Evolutionary conservation across 1,140 invertebrate species (phyloP), one percentile per base, ranked within the genome.

Genomic region (Tetramorium simillimum): DNA sequence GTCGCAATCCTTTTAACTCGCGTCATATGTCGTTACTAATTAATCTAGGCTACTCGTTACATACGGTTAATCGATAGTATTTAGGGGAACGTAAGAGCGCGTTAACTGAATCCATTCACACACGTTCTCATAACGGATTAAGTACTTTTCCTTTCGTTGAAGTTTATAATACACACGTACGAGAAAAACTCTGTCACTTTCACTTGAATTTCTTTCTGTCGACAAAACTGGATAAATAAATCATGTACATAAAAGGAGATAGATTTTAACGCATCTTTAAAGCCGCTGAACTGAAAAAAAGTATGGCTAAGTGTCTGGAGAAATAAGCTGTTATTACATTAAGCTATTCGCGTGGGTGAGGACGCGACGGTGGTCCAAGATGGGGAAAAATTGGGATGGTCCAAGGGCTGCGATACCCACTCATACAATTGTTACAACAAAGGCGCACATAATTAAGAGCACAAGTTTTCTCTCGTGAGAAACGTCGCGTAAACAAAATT

Each of bases 61-160:
- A 18, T 21, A 70, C 43, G 21, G 5, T 18, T 80, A 65, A 51
- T 21, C n/a, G 62, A 51, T 80, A 80, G 43, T 18, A 67, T 53
- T 80, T 67, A 80, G 77, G 62, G 46, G 7, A 67, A 53, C 16
- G 16, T 69, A 69, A 81, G 46, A 53, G n/a, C 46, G 46, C 60
- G 18, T 67, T 33, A 18, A 12, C 14, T n/a, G 60, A 65, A 3
- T 21, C 37, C 53, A 40, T 18, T 67, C 18, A 65, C 63, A 67
- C 18, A 37, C n/a, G 2, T 58, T n/a, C 7, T 16, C 16, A 14
- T 4, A 28, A 33, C 9, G 14, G 16, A 53, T 37, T 24, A 40
- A 53, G 3, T 24, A n/a, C 12, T 7, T 14, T 51, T 63, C 63
- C 46, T 43, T 43, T 70, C 10, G 21, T 81, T 56, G 24, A 81